Evolutionary conservation across 2,797 vertebrate genomes (phyloP).

Genomic region (Syndactyla subalaris): DNA sequence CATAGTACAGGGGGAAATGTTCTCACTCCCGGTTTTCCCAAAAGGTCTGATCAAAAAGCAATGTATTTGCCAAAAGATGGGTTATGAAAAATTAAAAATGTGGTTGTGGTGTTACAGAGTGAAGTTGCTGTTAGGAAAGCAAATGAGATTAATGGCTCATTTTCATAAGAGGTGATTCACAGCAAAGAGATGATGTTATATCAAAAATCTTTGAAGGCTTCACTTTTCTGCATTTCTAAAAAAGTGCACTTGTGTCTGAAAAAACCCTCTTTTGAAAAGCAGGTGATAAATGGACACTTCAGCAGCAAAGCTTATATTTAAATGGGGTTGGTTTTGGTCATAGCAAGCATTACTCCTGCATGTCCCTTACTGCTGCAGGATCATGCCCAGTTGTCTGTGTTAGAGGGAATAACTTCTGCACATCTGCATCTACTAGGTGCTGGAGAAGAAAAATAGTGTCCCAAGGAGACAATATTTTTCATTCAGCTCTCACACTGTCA

Average conservation of each 20-base stretch:
- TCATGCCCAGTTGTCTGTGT: not conserved
- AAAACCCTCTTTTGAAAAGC: not conserved
- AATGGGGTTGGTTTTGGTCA: not conserved
- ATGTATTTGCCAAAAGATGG: not conserved
- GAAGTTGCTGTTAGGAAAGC: not conserved
- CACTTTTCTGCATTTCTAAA: not conserved
- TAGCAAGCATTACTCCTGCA: not conserved
- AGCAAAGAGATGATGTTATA: not conserved
- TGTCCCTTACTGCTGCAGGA: not conserved
- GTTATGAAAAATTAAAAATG: not conserved
- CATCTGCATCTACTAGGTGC: not conserved
- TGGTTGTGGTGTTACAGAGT: not conserved
- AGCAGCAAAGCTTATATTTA: not conserved
- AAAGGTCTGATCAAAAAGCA: not conserved
- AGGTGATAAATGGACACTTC: not conserved
- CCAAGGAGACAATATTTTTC: not conserved
- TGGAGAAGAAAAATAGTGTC: not conserved
- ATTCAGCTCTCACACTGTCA: not conserved
- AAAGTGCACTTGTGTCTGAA: not conserved
- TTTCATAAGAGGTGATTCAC: not conserved
- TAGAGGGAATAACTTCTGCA: not conserved
- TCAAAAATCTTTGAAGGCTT: not conserved
- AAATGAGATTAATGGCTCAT: not conserved
- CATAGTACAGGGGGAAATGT: rapidly evolving
- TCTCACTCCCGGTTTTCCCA: not conserved